Percentiles rank a stretch among this genome's conserved stretches.
Conservation (phyloP, 2,888 invertebrate genomes). For the Eristalis arbustorum region DNA sequence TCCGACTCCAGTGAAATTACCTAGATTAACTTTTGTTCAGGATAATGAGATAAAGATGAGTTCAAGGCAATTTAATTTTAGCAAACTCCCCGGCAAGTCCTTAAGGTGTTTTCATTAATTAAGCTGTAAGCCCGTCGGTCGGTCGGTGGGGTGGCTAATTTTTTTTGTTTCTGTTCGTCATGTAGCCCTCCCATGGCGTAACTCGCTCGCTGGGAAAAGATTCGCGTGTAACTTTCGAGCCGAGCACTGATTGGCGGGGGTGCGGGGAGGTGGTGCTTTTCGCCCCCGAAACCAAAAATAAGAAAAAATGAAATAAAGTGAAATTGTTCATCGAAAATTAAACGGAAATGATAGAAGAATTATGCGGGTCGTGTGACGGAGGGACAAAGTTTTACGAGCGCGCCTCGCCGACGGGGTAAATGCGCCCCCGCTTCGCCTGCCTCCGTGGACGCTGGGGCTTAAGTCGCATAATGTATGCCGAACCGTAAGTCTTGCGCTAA, state of each 20-base stretch:
- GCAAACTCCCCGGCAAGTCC: slow-evolving; percentile 57
- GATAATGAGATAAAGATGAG: slow-evolving; percentile 70
- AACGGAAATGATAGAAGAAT: slow-evolving; percentile 53
- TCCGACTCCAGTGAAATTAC: slow-evolving; percentile 43
- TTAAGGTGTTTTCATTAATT: slow-evolving; percentile 69
- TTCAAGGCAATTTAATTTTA: slow-evolving; percentile 69
- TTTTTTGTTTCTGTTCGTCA: too few relatives aligned
- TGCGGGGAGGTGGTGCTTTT: neutral
- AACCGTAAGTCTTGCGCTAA: neutral
- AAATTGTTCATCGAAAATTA: slow-evolving; percentile 24
- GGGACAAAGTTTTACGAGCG: slow-evolving; percentile 11
- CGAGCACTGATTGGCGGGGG: slow-evolving; percentile 5
- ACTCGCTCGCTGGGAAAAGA: neutral
- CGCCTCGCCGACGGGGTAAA: neutral
- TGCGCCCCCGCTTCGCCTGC: neutral
- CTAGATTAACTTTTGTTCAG: slow-evolving; percentile 69
- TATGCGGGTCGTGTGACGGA: slow-evolving; percentile 26
- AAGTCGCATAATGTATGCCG: slow-evolving; percentile 32
- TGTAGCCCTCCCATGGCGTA: neutral
- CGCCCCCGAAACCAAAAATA: neutral
- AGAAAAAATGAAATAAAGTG: neutral
- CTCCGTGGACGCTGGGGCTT: slow-evolving; percentile 28
- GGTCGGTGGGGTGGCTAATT: neutral
- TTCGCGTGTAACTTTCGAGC: slow-evolving; percentile 22
- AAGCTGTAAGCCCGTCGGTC: slow-evolving; percentile 56